Base-by-base conservation (phyloP, 2,797 vertebrate genomes). In the Argyrosomus regius region DNA sequence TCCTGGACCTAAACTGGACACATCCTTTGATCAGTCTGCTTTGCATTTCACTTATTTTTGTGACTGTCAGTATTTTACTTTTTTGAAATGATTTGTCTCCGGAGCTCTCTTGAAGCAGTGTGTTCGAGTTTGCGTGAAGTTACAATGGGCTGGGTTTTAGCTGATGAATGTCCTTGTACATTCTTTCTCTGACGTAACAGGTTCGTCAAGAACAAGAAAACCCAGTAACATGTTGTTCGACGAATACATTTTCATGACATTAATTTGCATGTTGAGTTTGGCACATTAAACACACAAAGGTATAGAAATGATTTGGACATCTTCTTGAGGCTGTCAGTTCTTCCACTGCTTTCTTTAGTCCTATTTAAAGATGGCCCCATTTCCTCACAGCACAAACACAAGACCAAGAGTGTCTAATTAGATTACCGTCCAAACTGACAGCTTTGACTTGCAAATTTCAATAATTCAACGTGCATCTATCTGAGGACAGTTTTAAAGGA, bases 311-410 rank as follows among this genome's bases (percentile, higher is more conserved):
- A 76, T 77, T 79, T 72, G 43, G 62, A 59, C 35, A 5, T 20
- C 61, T 62, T 20, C 61, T 62, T 6, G 12, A 43, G 12, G 49
- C 76, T 77, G 64, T 78, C 81, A 64, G 50, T 61, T 84, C 56
- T 68, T 65, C 62, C 18, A 22, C 58, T 54, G 16, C 60, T 73
- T 75, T 66, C 43, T 12, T 68, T 46, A 49, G 67, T 84, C 82
- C 89, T 91, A 89, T 92, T 91, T 87, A 91, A 92, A 91, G 84
- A 82, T 58, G 89, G 71, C 89, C 91, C 70, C 70, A 39, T 91
- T 92, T 82, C 72, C 62, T 77, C 56, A 56, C 24, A 16, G 64
- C 57, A 69, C 64, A 73, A 85, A 81, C 35, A 64, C 68, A 77
- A 72, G 66, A 75, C 43, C 76, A 77, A 67, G 65, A 83, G 39